Base-by-base conservation (phyloP, 2,113 vertebrate genomes). In the Myrmophylax atrothorax region DNA sequence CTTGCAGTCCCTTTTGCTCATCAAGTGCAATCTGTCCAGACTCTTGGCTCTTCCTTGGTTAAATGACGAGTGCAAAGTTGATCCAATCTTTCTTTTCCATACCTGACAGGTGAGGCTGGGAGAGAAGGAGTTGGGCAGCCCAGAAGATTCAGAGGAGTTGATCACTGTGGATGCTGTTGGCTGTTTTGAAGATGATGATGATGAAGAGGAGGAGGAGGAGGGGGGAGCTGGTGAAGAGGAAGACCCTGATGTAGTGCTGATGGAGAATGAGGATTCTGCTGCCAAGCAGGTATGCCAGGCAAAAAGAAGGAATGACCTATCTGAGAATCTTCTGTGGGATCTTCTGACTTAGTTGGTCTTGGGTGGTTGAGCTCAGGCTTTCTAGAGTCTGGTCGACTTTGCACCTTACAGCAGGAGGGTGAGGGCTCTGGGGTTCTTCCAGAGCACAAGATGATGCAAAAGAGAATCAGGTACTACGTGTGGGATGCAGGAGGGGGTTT, bases 111-210 rank as follows among this genome's bases (percentile, higher is more conserved):
- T 98, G 62, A 98, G 97, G 82, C 87, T 95, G 12, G 94, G 97
- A 7, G 98, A 98, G 92, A 98, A 98, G 84, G 98, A 98, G 35
- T 28, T 86, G 12, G 98, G 98, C 4, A 97, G 98, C n/a, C 98
- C 97, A 20, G 98, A 98, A 38, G 98, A 98, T 10, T 98, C 98
- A 6, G 98, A 98, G 58, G 98, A 99, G 35, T 97, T 99, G 93
- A 98, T 98, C 84, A 98, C 98, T 2, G 98, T 99, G 89, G 99
- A 99, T 31, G 99, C 99, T 2, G 98, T 99, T 38, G 98, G 98
- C 56, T 98, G 98, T 96, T 98, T 98, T 18, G 97, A 99, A 94
- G 98, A 98, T 9, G 98, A 98, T 44, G 98, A 98, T 10, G 98
- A 98, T 0, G 98, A 98, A 5, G 98, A 98, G 18, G 98, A 98